These are phyloP conservation scores for Doryteuthis pealeii DNA, from an alignment of 1,140 invertebrate genomes.

Conservation along the genomic window DNA sequence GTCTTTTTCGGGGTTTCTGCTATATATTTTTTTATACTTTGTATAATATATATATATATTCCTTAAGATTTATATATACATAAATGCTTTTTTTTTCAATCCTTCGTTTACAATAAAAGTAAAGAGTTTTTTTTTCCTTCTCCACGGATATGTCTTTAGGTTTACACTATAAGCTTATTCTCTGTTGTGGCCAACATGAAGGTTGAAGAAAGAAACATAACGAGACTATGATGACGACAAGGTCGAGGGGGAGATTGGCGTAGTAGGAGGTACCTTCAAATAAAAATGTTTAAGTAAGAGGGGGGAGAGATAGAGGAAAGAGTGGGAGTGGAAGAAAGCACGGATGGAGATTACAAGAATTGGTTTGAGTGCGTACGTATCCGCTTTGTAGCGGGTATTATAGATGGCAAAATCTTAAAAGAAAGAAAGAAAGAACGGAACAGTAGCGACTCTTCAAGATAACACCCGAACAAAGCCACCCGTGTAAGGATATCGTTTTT, in stretches of 20 bases:
- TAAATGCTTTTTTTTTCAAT: background rate
- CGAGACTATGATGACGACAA: background rate
- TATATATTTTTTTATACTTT: background rate
- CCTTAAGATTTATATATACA: background rate
- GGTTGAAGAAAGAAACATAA: background rate
- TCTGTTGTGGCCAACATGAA: background rate
- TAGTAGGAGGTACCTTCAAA: no score
- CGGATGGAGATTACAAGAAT: background rate
- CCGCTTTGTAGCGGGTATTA: no score
- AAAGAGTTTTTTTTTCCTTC: background rate
- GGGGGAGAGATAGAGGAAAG: background rate
- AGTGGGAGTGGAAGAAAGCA: background rate
- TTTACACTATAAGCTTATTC: background rate
- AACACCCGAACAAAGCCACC: no score
- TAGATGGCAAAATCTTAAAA: no score
- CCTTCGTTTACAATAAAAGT: background rate
- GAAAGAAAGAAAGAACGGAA: no score
- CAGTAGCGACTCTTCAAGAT: no score
- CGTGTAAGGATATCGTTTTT: no score
- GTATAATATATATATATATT: background rate
- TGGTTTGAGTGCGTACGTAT: background rate
- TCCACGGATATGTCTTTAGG: background rate
- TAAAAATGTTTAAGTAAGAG: background rate
- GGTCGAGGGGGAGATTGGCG: background rate
- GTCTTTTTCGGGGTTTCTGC: no score